Percentiles rank a stretch among this genome's conserved stretches.
Conservation (phyloP, 1,140 invertebrate species). For the Cheumatopsyche charites region DNA sequence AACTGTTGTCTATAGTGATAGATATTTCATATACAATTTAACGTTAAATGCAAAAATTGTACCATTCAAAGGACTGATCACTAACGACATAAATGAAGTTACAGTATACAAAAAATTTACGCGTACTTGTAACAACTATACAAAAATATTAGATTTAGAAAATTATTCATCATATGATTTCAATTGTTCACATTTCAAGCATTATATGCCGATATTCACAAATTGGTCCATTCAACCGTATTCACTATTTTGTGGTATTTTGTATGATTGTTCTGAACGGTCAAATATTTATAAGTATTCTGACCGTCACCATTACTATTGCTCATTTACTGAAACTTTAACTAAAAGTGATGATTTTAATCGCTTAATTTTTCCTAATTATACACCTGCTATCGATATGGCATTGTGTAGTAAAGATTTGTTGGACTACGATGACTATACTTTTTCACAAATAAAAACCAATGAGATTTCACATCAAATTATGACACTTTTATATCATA, state of each 20-base stretch:
- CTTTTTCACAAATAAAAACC: slow-evolving; percentile 42
- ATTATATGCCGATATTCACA: slow-evolving; percentile 48
- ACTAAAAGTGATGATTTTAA: slow-evolving; percentile 43
- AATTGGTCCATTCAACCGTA: slow-evolving; percentile 46
- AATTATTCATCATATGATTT: slow-evolving; percentile 15
- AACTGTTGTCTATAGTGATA: slow-evolving; percentile 58
- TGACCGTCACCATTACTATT: slow-evolving; percentile 41
- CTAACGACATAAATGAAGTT: slow-evolving; percentile 34
- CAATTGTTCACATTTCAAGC: slow-evolving; percentile 26
- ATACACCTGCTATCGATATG: slow-evolving; percentile 44
- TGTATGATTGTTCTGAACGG: slow-evolving; percentile 41
- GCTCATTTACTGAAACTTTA: slow-evolving; percentile 44
- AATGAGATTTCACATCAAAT: slow-evolving; percentile 43
- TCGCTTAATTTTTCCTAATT: slow-evolving; percentile 32
- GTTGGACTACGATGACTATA: slow-evolving; percentile 49
- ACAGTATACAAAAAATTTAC: slow-evolving; percentile 43
- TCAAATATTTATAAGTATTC: slow-evolving; percentile 20
- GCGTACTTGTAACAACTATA: slow-evolving; percentile 41
- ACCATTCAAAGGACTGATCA: slow-evolving; percentile 43
- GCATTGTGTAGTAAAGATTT: slow-evolving; percentile 43
- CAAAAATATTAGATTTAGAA: slow-evolving; percentile 32
- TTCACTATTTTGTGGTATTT: slow-evolving; percentile 29
- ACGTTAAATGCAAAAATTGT: slow-evolving; percentile 46
- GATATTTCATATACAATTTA: slow-evolving; percentile 54
- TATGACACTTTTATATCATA: slow-evolving; percentile 42